These are phyloP conservation scores for Euzophera pinguis DNA, from an alignment of 2,888 invertebrate species.

Conservation along the genomic window DNA sequence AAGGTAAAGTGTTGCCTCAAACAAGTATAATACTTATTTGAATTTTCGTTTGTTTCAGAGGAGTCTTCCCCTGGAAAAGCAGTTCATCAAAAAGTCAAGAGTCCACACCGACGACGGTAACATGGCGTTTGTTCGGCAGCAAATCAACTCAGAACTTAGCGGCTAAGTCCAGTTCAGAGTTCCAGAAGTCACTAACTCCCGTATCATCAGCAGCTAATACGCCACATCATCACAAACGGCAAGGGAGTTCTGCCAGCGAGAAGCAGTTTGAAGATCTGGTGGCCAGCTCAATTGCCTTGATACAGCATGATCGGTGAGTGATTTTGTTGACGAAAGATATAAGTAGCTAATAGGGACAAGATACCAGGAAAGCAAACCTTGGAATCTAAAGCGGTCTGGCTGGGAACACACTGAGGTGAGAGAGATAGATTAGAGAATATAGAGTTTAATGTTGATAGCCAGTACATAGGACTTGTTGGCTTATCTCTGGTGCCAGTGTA, in stretches of 20 bases:
- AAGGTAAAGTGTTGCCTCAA: not conserved
- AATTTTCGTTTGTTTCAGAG: slow-evolving; percentile 62
- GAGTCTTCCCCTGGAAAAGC: slow-evolving; percentile 78
- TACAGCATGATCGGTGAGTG: slow-evolving; percentile 82
- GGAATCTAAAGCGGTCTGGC: no score
- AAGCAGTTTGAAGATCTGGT: slow-evolving; percentile 81
- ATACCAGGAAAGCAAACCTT: no score
- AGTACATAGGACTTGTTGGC: no score
- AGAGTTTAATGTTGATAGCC: no score
- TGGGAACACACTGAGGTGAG: no score
- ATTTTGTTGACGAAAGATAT: not conserved
- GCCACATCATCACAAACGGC: slow-evolving; percentile 64
- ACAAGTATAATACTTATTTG: not conserved
- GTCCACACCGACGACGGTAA: slow-evolving; percentile 39
- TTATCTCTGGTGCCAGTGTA: no score
- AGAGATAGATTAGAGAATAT: no score
- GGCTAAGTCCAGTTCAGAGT: slow-evolving; percentile 48
- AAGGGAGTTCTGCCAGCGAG: slow-evolving; percentile 73
- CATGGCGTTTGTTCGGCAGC: slow-evolving; percentile 67
- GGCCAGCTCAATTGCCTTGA: slow-evolving; percentile 85
- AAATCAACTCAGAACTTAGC: slow-evolving; percentile 60
- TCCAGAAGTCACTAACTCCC: slow-evolving; percentile 55
- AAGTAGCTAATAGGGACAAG: no score
- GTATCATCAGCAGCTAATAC: slow-evolving; percentile 63
- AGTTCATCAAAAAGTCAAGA: slow-evolving; percentile 55